These are phyloP conservation scores for Fregata magnificens DNA, from an alignment of 2,113 vertebrate genomes.

Conservation along the genomic window DNA sequence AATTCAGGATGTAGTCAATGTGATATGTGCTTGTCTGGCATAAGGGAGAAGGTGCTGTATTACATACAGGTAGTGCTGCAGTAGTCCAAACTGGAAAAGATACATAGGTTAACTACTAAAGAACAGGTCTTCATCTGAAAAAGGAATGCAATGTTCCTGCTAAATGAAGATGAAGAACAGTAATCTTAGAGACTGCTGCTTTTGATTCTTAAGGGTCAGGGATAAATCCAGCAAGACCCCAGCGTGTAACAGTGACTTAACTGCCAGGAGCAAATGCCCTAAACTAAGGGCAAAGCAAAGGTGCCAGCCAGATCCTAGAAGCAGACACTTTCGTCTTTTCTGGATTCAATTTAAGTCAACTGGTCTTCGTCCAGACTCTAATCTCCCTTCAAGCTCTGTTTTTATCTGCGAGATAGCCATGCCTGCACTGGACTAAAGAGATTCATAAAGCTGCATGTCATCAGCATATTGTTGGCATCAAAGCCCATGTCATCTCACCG, in stretches of 20 bases:
- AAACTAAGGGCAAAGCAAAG: neutral
- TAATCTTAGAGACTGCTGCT: neutral
- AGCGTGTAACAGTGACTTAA: neutral
- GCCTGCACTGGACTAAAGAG: neutral
- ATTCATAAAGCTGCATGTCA: conserved; percentile 44
- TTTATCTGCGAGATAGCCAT: neutral
- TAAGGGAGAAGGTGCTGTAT: neutral
- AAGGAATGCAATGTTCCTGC: neutral
- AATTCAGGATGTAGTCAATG: neutral
- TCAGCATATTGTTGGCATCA: neutral
- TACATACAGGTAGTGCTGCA: accelerated
- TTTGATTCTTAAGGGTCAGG: neutral
- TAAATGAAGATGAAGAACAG: neutral
- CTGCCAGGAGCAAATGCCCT: neutral
- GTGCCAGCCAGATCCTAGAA: conserved; percentile 2
- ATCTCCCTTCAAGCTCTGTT: conserved; percentile 15
- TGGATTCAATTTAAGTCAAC: conserved; percentile 12
- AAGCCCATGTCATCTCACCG: neutral
- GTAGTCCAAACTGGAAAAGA: neutral
- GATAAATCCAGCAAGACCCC: neutral
- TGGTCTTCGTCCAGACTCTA: neutral
- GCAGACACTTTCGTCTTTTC: neutral
- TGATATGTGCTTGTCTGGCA: neutral
- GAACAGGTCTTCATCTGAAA: neutral
- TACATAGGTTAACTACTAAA: neutral